A percentile compares a stretch with the other conserved stretches of the same genome.
phyloP scores from a whole-genome alignment of 2,888 invertebrate genomes.

The Lasioglossum oenotherae region DNA sequence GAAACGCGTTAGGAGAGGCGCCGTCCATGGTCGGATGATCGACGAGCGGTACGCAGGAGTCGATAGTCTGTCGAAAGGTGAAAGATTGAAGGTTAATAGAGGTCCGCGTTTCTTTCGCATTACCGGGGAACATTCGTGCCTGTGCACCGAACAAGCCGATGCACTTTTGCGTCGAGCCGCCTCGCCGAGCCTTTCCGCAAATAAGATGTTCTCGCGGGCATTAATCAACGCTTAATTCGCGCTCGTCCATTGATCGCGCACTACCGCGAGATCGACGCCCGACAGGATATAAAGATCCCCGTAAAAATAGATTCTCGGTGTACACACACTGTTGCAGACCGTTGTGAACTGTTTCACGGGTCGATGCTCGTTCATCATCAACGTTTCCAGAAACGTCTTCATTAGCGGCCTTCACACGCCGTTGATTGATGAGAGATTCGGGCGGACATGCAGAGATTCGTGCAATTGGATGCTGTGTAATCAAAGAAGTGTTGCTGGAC shows the following conservation, averaged over 20 bases:
- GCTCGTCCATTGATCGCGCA: neutral
- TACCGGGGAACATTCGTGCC: conserved; percentile 40
- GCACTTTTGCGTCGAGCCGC: conserved; percentile 19
- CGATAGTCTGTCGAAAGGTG: conserved; percentile 71
- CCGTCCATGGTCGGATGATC: conserved; percentile 56
- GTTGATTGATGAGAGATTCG: conserved; percentile 4
- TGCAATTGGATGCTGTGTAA: neutral
- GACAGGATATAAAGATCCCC: neutral
- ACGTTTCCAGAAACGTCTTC: neutral
- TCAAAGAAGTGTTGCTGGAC: neutral
- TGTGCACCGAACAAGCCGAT: conserved; percentile 24
- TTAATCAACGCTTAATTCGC: conserved; percentile 39
- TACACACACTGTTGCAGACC: neutral
- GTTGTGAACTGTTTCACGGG: neutral
- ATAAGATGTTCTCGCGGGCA: conserved; percentile 49
- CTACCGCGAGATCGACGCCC: neutral
- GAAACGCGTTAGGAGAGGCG: conserved; percentile 34
- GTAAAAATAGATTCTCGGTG: neutral
- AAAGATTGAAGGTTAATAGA: conserved; percentile 78
- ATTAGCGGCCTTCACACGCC: neutral
- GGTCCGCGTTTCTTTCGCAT: conserved; percentile 69
- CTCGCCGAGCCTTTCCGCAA: conserved; percentile 43
- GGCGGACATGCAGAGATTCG: neutral
- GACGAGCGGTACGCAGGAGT: conserved; percentile 70
- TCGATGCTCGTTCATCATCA: conserved; percentile 11